phyloP scores from a whole-genome alignment of 2,797 vertebrate genomes.

The Ctenosaura bakeri region DNA sequence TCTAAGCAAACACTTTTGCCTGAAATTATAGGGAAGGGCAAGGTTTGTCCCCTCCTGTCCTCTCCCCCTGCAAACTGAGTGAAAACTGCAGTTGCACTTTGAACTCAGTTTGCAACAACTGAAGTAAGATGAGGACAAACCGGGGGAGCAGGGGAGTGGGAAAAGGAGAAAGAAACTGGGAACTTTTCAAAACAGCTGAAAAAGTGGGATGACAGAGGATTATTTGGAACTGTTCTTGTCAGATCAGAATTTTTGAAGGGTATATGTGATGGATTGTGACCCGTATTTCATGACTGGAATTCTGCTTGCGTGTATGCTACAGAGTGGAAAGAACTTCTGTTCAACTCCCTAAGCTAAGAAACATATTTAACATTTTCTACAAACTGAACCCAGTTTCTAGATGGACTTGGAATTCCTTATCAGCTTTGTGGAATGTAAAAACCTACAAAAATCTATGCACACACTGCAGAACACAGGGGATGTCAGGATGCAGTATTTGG shows the following conservation, averaged over 20 bases:
- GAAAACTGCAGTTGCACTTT: too few species aligned
- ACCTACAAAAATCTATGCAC: conserved; percentile 5
- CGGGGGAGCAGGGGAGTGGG: too few species aligned
- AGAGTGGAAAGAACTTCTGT: not conserved
- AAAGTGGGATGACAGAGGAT: too few species aligned
- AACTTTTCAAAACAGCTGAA: too few species aligned
- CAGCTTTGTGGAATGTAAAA: conserved; percentile 36
- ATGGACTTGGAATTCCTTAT: conserved; percentile 34
- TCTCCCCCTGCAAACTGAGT: too few species aligned
- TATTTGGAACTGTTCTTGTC: too few species aligned
- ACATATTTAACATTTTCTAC: conserved; percentile 26
- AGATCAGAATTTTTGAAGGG: not conserved
- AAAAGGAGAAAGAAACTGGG: too few species aligned
- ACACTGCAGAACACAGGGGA: not conserved
- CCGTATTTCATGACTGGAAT: not conserved
- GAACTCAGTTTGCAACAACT: too few species aligned
- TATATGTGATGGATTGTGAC: not conserved
- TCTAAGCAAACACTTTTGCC: too few species aligned
- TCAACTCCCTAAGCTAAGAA: not conserved
- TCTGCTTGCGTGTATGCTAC: not conserved
- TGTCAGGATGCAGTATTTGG: not conserved
- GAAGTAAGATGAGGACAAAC: too few species aligned
- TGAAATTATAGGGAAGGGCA: too few species aligned
- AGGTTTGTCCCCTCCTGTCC: too few species aligned
- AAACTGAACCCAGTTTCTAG: conserved; percentile 4